These are phyloP conservation scores for Triops longicaudatus DNA, from an alignment of 1,140 invertebrate genomes.

Conservation along the genomic window DNA sequence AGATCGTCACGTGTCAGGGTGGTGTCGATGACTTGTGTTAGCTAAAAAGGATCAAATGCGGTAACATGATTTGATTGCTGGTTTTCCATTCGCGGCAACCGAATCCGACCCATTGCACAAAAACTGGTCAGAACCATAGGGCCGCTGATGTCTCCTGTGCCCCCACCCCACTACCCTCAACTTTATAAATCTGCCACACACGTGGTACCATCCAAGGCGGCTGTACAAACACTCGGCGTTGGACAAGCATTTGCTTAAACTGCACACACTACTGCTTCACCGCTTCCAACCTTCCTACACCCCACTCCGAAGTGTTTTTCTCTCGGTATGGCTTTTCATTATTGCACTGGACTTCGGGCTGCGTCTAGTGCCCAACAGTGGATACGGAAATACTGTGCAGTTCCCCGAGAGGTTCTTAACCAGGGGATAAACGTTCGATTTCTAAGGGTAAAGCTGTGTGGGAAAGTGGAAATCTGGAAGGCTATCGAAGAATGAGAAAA, in stretches of 20 bases:
- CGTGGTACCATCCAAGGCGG: background rate
- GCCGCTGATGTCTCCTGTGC: background rate
- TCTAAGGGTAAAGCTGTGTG: background rate
- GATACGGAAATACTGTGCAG: no score
- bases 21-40: background rate
- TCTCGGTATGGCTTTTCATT: background rate
- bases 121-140: background rate
- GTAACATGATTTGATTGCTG: background rate
- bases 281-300: background rate
- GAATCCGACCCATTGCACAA: background rate
- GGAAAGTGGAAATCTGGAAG: background rate
- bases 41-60: background rate
- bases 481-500: background rate
- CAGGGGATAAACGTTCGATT: background rate
- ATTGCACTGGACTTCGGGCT: background rate
- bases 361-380: no score
- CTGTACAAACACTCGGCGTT: background rate
- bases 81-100: background rate
- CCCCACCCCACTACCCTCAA: background rate
- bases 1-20: background rate
- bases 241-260: background rate
- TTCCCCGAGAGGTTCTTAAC: no score
- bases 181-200: background rate
- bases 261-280: background rate
- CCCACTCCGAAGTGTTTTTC: background rate